Conservation (phyloP, 1,140 invertebrate genomes). For the Trialeurodes vaporariorum region DNA sequence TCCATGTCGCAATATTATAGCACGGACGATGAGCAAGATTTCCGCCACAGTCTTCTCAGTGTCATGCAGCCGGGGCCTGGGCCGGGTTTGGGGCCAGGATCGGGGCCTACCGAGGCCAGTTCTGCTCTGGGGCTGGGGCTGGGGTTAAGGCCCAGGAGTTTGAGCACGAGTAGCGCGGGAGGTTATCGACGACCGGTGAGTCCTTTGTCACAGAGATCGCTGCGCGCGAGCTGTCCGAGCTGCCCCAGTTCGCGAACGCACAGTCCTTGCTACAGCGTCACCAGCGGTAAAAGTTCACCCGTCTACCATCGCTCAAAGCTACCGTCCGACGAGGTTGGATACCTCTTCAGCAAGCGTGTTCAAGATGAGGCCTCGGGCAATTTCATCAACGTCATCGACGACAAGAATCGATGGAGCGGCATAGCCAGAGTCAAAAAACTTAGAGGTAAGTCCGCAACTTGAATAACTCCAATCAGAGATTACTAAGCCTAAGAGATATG, state of each 20-base stretch:
- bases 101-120: too few species aligned
- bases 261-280: slow-evolving; percentile 21
- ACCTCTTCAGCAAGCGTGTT: slow-evolving; percentile 28
- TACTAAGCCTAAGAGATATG: too few species aligned
- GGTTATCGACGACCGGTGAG: slow-evolving; percentile 14
- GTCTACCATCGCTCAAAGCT: slow-evolving; percentile 11
- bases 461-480: too few species aligned
- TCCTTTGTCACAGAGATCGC: slow-evolving; percentile 17
- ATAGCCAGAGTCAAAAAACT: slow-evolving; percentile 27
- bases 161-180: slow-evolving; percentile 18
- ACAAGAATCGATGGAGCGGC: slow-evolving; percentile 28
- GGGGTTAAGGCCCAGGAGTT: slow-evolving; percentile 19
- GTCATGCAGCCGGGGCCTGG: slow-evolving; percentile 22
- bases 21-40: slow-evolving; percentile 21
- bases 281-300: slow-evolving; percentile 18
- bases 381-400: slow-evolving; percentile 31
- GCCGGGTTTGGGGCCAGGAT: too few species aligned
- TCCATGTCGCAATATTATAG: slow-evolving; percentile 16
- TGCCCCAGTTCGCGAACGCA: slow-evolving; percentile 25
- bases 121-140: slow-evolving; percentile 22
- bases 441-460: slow-evolving; percentile 26
- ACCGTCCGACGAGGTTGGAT: slow-evolving; percentile 30
- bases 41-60: slow-evolving; percentile 32
- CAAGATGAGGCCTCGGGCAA: slow-evolving; percentile 22
- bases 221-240: slow-evolving; percentile 19